Percentiles rank a stretch among this genome's conserved stretches.
Conservation (phyloP, 2,888 invertebrate genomes). For the Lasioglossum villosulum region DNA sequence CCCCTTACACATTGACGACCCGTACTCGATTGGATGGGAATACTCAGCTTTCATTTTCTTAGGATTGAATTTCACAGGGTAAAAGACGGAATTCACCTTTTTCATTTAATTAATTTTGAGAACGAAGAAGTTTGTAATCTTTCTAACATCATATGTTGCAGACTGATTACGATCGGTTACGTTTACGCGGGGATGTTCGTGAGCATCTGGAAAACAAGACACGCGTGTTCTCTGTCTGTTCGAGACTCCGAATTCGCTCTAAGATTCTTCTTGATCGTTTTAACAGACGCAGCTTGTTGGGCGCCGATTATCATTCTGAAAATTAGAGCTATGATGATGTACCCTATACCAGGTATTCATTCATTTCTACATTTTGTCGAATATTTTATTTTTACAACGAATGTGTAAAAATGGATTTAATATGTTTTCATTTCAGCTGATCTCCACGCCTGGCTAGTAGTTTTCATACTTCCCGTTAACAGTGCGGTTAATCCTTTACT, state of each 20-base stretch:
- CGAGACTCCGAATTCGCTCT: slow-evolving; percentile 89
- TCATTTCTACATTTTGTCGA: not conserved
- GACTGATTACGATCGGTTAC: slow-evolving; percentile 86
- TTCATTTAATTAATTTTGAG: not conserved
- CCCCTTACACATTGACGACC: slow-evolving; percentile 89
- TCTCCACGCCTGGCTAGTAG: slow-evolving; percentile 88
- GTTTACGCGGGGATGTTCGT: slow-evolving; percentile 88
- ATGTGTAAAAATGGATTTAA: not conserved
- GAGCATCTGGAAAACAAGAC: slow-evolving; percentile 88
- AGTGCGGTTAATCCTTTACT: slow-evolving; percentile 89
- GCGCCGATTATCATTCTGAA: slow-evolving; percentile 89
- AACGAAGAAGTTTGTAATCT: not conserved
- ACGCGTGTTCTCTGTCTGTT: slow-evolving; percentile 86
- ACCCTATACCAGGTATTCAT: slow-evolving; percentile 81
- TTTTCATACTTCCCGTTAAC: slow-evolving; percentile 89
- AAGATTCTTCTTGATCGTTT: slow-evolving; percentile 89
- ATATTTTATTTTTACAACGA: not conserved
- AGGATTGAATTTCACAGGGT: slow-evolving; percentile 88
- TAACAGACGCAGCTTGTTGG: slow-evolving; percentile 90
- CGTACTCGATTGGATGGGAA: slow-evolving; percentile 89
- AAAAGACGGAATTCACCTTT: slow-evolving; percentile 50
- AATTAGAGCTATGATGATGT: slow-evolving; percentile 86
- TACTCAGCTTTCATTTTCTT: slow-evolving; percentile 90
- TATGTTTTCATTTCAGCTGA: slow-evolving; percentile 84
- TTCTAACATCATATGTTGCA: slow-evolving; percentile 71